Percentiles rank a stretch among this genome's conserved stretches.
These are phyloP conservation scores for Abramis brama DNA, from an alignment of 2,113 vertebrate species.

Conservation along the genomic window DNA sequence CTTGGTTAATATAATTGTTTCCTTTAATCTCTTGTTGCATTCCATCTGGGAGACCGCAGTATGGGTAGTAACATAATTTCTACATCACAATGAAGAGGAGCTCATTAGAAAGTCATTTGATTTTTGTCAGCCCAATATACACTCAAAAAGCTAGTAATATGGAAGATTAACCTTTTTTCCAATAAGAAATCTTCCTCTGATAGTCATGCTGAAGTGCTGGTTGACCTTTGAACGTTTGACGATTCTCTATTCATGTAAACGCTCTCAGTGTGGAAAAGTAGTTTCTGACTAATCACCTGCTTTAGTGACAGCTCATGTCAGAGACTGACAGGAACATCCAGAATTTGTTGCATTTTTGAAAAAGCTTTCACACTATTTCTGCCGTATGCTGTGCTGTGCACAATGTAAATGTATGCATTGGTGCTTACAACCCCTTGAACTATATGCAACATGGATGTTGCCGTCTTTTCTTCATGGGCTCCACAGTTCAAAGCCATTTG, in stretches of 20 bases:
- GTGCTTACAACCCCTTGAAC: neutral
- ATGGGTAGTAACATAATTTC: neutral
- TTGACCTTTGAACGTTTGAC: conserved; percentile 17
- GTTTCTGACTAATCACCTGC: conserved; percentile 31
- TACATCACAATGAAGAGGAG: neutral
- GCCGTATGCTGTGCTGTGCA: neutral
- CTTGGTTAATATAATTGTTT: neutral
- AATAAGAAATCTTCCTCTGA: neutral
- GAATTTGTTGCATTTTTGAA: neutral
- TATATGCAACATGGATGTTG: neutral
- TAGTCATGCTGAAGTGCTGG: neutral
- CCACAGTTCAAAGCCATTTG: neutral
- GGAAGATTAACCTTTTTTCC: neutral
- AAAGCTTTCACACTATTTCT: neutral
- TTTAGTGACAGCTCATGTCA: conserved; percentile 40
- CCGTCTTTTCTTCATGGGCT: neutral
- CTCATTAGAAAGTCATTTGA: neutral
- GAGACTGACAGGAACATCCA: conserved; percentile 34
- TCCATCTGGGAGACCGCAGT: neutral
- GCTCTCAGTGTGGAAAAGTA: neutral
- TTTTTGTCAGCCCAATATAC: conserved; percentile 1
- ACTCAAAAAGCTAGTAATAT: conserved; percentile 20
- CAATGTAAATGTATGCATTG: neutral
- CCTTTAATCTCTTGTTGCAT: neutral
- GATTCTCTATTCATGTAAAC: conserved; percentile 21